Evolutionary conservation across 2,113 vertebrate genomes (phyloP).

Genomic region (Morone chrysops): DNA sequence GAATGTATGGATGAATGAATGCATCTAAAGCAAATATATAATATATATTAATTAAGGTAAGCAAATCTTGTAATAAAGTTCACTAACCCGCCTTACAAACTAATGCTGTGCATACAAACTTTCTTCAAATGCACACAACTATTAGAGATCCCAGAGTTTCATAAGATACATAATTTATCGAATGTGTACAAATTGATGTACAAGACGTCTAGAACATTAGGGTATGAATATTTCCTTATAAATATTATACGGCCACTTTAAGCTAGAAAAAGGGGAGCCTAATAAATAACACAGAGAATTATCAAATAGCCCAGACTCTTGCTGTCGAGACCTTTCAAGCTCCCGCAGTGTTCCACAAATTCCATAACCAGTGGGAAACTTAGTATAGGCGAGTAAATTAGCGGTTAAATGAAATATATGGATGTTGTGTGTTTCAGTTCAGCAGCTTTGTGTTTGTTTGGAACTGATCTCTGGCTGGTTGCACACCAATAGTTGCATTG

Average conservation of each 20-base stretch:
- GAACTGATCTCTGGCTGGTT: constrained; percentile 79
- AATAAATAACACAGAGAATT: too few relatives aligned
- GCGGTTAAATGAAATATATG: constrained; percentile 58
- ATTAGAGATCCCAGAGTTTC: too few relatives aligned
- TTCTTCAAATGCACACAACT: not conserved
- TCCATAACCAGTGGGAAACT: constrained; percentile 55
- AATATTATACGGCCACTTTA: too few relatives aligned
- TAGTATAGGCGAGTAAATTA: constrained; percentile 56
- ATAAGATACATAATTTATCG: too few relatives aligned
- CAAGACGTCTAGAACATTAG: not conserved
- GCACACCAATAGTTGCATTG: constrained; percentile 81
- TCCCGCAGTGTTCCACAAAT: constrained; percentile 32
- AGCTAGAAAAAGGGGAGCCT: too few relatives aligned
- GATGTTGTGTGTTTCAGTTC: constrained; percentile 75
- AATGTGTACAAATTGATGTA: not conserved
- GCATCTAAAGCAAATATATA: too few relatives aligned
- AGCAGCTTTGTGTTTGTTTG: constrained; percentile 80
- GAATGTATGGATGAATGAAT: too few relatives aligned
- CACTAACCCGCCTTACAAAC: not conserved
- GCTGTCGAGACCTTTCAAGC: constrained; percentile 6
- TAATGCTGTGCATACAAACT: not conserved
- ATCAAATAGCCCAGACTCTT: not conserved
- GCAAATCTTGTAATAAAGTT: too few relatives aligned
- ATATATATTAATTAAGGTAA: too few relatives aligned
- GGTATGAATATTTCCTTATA: not conserved